Evolutionary conservation across 2,888 invertebrate genomes (phyloP), one percentile per base, ranked within the genome.

Genomic region (Parnassius orleans): DNA sequence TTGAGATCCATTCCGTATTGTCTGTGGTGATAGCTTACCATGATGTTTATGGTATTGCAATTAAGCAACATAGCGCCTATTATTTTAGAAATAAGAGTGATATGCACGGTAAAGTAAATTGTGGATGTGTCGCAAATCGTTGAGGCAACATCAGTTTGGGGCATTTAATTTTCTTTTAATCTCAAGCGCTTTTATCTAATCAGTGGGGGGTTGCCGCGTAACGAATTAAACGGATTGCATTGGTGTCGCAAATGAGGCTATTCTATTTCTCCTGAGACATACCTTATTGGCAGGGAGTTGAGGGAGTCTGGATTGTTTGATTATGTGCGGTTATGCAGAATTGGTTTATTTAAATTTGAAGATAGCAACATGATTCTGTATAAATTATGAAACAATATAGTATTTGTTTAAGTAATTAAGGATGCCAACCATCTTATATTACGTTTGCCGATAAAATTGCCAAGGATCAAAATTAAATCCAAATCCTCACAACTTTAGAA

Each of bases 81-180:
- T 9, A 1, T 7, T 2, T 24, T 43, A 3, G 1, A 0, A 50
- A 67, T 79, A 83, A 71, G 68, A 62, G 44, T 52, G 57, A 53
- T 14, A 9, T 10, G 1, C 44, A 2, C 2, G 33, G 69, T 55
- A 65, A 9, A 12, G 7, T 5, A 42, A 41, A 56, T 57, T 54
- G 66, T 60, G 67, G 67, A 69, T 67, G 63, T 72, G 72, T 74
- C 14, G 69, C 68, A 68, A 73, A 76, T 76, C 75, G 79, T 84
- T 78, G 88, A 83, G 83, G 83, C 87, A 87, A 84, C 85, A 86
- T 81, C 79, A 78, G 78, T 81, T 80, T 80, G 78, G 77, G 81
- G 80, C 86, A 84, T 89, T 90, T 90, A 90, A 90, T 90, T 91
- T 90, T 90, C 90, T 90, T 90, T 90, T 91, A 90, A 91, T 90